phyloP scores from a whole-genome alignment of 2,888 invertebrate species.

The Rhorus exstirpatorius region DNA sequence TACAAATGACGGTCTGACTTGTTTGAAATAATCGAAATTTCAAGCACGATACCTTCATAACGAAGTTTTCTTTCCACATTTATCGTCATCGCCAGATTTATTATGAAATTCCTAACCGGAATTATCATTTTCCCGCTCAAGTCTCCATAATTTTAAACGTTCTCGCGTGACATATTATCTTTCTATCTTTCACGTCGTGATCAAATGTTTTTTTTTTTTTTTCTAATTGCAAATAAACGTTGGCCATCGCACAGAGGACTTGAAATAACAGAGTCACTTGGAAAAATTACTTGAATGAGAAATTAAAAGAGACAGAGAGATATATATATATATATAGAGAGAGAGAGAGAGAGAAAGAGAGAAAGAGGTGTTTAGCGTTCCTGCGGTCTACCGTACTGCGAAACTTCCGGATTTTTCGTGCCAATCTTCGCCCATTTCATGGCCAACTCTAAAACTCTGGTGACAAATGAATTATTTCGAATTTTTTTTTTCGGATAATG shows the following conservation, averaged over 20 bases:
- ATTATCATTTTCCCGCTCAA: background rate
- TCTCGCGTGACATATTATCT: slow-evolving; percentile 3
- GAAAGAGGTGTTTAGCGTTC: slow-evolving; percentile 22
- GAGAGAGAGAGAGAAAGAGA: slow-evolving; percentile 9
- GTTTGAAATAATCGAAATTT: too few species aligned
- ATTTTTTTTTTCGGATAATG: slow-evolving; percentile 12
- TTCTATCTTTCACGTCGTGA: background rate
- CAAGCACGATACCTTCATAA: too few species aligned
- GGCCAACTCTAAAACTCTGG: slow-evolving; percentile 2
- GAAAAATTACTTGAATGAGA: slow-evolving; percentile 22
- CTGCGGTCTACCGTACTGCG: slow-evolving; percentile 38
- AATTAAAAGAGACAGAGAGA: background rate
- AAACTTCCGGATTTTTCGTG: slow-evolving; percentile 16
- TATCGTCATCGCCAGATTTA: background rate
- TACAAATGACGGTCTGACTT: too few species aligned
- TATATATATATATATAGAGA: background rate
- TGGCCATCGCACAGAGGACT: background rate
- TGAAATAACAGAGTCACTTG: background rate
- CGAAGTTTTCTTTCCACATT: too few species aligned
- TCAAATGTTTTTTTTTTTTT: slow-evolving; percentile 6
- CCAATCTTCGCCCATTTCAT: slow-evolving; percentile 17
- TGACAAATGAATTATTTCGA: slow-evolving; percentile 42
- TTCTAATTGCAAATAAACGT: slow-evolving; percentile 18
- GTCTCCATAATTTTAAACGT: background rate
- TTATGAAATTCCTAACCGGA: background rate